Percentiles rank a stretch among this genome's conserved stretches.
Evolutionary conservation across 2,113 vertebrate genomes (phyloP).

Genomic region (Apteryx owenii): DNA sequence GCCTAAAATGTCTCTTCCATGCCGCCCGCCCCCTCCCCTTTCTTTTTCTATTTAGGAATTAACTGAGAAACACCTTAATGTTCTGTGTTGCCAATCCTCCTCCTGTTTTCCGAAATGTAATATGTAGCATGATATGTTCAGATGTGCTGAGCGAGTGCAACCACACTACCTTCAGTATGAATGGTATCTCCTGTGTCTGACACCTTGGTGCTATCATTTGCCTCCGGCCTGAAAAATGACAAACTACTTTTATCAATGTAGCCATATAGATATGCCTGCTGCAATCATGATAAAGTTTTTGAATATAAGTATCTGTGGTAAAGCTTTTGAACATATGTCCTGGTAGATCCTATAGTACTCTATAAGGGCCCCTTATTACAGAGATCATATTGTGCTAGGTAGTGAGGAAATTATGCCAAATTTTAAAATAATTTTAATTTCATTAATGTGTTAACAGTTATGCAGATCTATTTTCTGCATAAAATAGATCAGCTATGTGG

Average conservation of each 20-base stretch:
- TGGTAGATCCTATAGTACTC: neutral
- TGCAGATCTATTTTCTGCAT: neutral
- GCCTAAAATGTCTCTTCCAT: neutral
- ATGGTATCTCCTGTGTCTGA: neutral
- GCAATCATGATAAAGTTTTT: neutral
- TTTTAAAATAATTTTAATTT: neutral
- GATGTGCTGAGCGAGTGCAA: neutral
- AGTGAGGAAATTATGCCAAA: neutral
- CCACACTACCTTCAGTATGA: neutral
- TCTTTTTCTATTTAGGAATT: neutral
- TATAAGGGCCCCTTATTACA: neutral
- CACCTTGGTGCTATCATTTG: neutral
- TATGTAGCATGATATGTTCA: neutral
- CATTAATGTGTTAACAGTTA: neutral
- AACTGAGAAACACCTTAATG: neutral
- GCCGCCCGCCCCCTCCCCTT: neutral
- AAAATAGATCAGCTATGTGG: neutral
- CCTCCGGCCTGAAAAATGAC: neutral
- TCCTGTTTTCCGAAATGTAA: neutral
- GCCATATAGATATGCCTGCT: neutral
- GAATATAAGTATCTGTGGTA: neutral
- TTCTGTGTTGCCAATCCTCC: neutral
- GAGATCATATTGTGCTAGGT: neutral
- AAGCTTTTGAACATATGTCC: neutral
- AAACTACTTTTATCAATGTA: neutral